Evolutionary conservation across 1,140 invertebrate genomes (phyloP).

Genomic region (Mactra quadrangularis): DNA sequence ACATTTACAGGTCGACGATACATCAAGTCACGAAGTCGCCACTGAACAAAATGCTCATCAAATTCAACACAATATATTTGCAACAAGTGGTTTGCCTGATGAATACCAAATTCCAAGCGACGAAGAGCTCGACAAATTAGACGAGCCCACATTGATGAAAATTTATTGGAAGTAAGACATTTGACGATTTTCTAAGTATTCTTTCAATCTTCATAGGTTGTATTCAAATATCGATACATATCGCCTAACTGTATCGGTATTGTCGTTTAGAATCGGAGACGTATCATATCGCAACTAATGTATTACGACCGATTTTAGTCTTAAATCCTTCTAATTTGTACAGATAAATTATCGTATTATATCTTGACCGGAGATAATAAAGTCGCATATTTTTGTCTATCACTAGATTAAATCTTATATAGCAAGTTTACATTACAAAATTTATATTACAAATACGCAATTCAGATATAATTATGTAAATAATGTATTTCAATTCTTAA

Average conservation of each 20-base stretch:
- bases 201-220: neutral
- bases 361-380: neutral
- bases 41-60: too few relatives aligned
- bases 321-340: neutral
- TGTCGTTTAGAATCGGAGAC: neutral
- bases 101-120: neutral
- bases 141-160: slow-evolving; percentile 1
- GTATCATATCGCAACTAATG: neutral
- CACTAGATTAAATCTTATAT: too few relatives aligned
- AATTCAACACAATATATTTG: too few relatives aligned
- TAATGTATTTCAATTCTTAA: too few relatives aligned
- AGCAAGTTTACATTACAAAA: too few relatives aligned
- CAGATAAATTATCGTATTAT: neutral
- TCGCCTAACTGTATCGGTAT: neutral
- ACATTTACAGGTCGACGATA: too few relatives aligned
- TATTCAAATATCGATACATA: neutral
- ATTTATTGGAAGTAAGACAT: slow-evolving; percentile 36
- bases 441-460: too few relatives aligned
- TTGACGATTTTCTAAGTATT: neutral
- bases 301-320: neutral
- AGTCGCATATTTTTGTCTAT: too few relatives aligned
- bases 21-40: too few relatives aligned
- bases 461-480: too few relatives aligned
- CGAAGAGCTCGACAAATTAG: neutral
- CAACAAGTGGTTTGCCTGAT: slow-evolving; percentile 3